Evolutionary conservation across 2,113 vertebrate genomes (phyloP).

Genomic region (Xiphophorus hellerii): DNA sequence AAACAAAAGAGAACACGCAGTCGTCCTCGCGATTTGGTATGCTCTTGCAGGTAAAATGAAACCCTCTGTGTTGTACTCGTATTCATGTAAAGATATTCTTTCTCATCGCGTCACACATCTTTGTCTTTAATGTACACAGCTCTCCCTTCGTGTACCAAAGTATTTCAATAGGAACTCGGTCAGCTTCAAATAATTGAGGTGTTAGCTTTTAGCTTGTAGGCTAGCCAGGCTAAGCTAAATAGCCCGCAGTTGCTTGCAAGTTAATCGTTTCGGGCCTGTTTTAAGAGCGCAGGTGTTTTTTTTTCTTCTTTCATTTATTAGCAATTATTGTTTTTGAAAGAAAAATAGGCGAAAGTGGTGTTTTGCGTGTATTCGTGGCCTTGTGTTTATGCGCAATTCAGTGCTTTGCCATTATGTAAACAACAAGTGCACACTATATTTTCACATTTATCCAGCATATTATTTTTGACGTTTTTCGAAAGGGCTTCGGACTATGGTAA

Average conservation of each 20-base stretch:
- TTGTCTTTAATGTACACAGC: not conserved
- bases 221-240: constrained; percentile 64
- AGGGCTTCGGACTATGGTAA: no score
- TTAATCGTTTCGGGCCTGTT: constrained; percentile 4
- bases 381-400: constrained; percentile 66
- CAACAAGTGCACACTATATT: constrained; percentile 22
- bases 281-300: not conserved
- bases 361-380: constrained; percentile 64
- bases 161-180: constrained; percentile 48
- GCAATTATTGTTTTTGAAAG: not conserved
- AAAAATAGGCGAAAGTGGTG: constrained; percentile 29
- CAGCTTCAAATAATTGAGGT: constrained; percentile 60
- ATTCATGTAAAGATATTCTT: not conserved
- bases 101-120: not conserved
- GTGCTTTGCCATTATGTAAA: constrained; percentile 73
- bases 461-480: not conserved
- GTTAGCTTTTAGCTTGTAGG: constrained; percentile 63
- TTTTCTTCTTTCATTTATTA: not conserved
- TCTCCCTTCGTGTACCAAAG: constrained; percentile 7
- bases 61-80: not conserved
- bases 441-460: not conserved
- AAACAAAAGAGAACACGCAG: constrained; percentile 85
- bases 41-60: constrained; percentile 82
- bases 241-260: constrained; percentile 21
- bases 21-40: constrained; percentile 82